These are phyloP conservation scores for Torymus tubicola DNA, from an alignment of 2,888 invertebrate species.

Conservation along the genomic window DNA sequence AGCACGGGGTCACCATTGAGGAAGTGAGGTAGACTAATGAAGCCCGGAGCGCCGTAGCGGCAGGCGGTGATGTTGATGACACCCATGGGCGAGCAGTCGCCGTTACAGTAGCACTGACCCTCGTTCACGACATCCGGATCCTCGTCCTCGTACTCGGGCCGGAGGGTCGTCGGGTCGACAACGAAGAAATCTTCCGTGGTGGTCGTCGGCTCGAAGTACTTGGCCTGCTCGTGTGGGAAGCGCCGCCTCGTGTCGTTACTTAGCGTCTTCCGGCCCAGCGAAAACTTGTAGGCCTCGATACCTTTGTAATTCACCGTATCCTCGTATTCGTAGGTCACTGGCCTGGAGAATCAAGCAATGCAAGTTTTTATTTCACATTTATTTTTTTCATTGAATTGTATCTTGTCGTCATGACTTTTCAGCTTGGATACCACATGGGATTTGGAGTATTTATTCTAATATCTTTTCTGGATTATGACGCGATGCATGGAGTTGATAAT, in stretches of 20 bases:
- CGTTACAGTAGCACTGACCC: conserved; percentile 84
- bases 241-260: conserved; percentile 69
- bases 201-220: conserved; percentile 71
- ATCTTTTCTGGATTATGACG: too few relatives aligned
- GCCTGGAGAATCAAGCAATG: conserved; percentile 57
- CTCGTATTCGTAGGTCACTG: conserved; percentile 76
- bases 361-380: background rate
- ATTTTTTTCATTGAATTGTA: too few relatives aligned
- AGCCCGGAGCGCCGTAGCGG: conserved; percentile 88
- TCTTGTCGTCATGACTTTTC: too few relatives aligned
- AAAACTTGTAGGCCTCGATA: conserved; percentile 83
- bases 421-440: too few relatives aligned
- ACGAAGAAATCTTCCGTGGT: conserved; percentile 72
- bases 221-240: conserved; percentile 72
- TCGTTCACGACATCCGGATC: conserved; percentile 70
- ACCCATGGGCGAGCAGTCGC: conserved; percentile 85
- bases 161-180: conserved; percentile 62
- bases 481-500: too few relatives aligned
- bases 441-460: too few relatives aligned
- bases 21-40: conserved; percentile 91
- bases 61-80: conserved; percentile 88
- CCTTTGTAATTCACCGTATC: conserved; percentile 80
- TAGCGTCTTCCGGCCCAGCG: conserved; percentile 81
- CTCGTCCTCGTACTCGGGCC: conserved; percentile 48
- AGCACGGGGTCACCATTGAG: conserved; percentile 85